These are phyloP conservation scores for Erinaceus europaeus DNA, from an alignment of 2,113 vertebrate genomes.

Conservation along the genomic window DNA sequence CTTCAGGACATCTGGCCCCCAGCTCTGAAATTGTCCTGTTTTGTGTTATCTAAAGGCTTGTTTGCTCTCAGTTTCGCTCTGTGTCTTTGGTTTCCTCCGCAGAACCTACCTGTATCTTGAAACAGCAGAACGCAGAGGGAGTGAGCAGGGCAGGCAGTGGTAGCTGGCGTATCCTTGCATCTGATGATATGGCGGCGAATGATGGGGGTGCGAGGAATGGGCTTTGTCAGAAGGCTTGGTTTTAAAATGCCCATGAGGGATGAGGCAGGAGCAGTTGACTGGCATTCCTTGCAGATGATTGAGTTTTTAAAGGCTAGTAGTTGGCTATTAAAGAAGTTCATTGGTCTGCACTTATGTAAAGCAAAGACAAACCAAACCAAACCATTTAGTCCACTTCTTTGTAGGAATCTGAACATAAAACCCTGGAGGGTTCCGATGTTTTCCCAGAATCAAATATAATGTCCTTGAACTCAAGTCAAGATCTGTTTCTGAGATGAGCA, in stretches of 20 bases:
- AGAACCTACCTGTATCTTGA: slow-evolving; percentile 53
- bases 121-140: slow-evolving; percentile 50
- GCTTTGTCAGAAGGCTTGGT: slow-evolving; percentile 64
- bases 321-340: not conserved
- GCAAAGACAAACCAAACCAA: slow-evolving; percentile 18
- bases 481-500: slow-evolving; percentile 27
- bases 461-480: slow-evolving; percentile 41
- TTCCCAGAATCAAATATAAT: slow-evolving; percentile 18
- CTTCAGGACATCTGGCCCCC: slow-evolving; percentile 77
- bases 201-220: slow-evolving; percentile 62
- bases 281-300: slow-evolving; percentile 69
- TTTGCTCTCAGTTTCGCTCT: slow-evolving; percentile 57
- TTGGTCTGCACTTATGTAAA: not conserved
- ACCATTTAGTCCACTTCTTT: not conserved
- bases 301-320: slow-evolving; percentile 67
- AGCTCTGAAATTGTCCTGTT: slow-evolving; percentile 73
- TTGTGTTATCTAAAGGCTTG: slow-evolving; percentile 70
- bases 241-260: slow-evolving; percentile 63
- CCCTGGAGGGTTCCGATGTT: not conserved
- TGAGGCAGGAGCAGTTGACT: slow-evolving; percentile 66
- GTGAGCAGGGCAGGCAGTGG: slow-evolving; percentile 48
- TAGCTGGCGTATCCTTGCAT: slow-evolving; percentile 64
- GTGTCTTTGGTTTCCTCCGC: slow-evolving; percentile 61
- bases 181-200: slow-evolving; percentile 70
- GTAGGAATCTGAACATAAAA: slow-evolving; percentile 16